Base-by-base conservation (phyloP, 2,113 vertebrate species). In the Dipodomys spectabilis region DNA sequence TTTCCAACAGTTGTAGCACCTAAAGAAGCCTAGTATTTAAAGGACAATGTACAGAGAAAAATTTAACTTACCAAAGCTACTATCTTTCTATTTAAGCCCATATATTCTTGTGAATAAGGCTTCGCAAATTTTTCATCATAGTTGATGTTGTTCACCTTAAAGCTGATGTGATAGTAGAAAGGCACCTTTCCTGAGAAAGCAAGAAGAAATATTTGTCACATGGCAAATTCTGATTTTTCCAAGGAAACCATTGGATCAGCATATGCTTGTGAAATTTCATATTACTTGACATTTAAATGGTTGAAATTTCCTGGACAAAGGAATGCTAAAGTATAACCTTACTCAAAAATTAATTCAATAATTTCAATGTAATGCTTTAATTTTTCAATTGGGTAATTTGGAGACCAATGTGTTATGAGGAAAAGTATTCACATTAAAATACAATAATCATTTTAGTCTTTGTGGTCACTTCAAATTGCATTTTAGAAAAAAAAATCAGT, bases 91-190 rank as follows among this genome's bases (percentile, higher is more conserved):
- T 94, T 96, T 78, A 97, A 57, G 32, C 91, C 64, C 72, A 83
- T 79, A 85, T 95, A 97, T 92, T 97, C 95, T 93, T 96, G n/a
- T 74, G 97, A 96, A 92, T 97, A 94, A 74, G 92, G 57, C 69
- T 97, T 97, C 86, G 83, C 45, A 92, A 97, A 97, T 28, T 94
- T 88, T 67, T 62, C 94, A 77, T 96, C 57, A 72, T 96, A 97
- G 64, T 96, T 94, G 86, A 94, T 90, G 23, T 96, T 97, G 91
- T 68, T 91, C 64, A 93, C 79, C 80, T 97, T 97, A 96, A 97
- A 96, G 91, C 95, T 97, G 75, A 94, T 69, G 22, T 96, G 94
- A 57, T 93, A 94, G 69, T 97, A 97, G 77, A 95, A 94, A 88
- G 69, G 16, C 64, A 30, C 80, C 35, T 73, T 97, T 22, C 86